Percentiles rank a stretch among this genome's conserved stretches.
Conservation (phyloP, 1,140 invertebrate genomes). For the Sycophila sp. region DNA sequence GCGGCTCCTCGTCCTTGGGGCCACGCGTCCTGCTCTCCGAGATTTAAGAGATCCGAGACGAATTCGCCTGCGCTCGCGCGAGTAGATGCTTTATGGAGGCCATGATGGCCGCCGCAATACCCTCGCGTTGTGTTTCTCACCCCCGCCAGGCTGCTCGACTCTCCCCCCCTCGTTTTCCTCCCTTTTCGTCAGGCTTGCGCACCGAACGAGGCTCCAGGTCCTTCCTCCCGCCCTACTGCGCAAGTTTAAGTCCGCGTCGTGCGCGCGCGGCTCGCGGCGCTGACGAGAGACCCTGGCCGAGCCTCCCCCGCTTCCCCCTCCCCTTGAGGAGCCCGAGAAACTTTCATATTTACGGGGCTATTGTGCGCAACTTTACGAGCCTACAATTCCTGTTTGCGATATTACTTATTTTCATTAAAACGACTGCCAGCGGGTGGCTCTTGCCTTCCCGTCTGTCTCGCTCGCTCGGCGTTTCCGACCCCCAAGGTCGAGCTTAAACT, state of each 20-base stretch:
- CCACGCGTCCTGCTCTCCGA: conserved; percentile 41
- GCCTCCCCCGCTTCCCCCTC: neutral
- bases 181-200: too few species aligned
- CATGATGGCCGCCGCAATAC: conserved; percentile 39
- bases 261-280: conserved; percentile 2
- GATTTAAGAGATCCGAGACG: neutral
- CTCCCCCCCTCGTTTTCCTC: too few species aligned
- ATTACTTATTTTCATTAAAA: conserved; percentile 54
- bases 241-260: too few species aligned
- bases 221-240: too few species aligned
- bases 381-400: conserved; percentile 49
- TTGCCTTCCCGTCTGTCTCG: neutral
- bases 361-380: conserved; percentile 45
- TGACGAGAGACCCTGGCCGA: too few species aligned
- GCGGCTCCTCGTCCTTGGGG: conserved; percentile 37
- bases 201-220: too few species aligned
- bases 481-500: neutral
- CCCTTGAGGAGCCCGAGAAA: conserved; percentile 26
- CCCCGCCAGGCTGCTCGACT: neutral
- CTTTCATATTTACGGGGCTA: conserved; percentile 50
- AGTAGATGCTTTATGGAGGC: conserved; percentile 45
- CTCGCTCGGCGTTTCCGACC: neutral
- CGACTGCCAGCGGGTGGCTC: conserved; percentile 41
- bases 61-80: neutral
- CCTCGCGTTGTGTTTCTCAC: neutral